Evolutionary conservation across 2,797 vertebrate genomes (phyloP), one percentile per base, ranked within the genome.

Genomic region (Mallotus villosus): DNA sequence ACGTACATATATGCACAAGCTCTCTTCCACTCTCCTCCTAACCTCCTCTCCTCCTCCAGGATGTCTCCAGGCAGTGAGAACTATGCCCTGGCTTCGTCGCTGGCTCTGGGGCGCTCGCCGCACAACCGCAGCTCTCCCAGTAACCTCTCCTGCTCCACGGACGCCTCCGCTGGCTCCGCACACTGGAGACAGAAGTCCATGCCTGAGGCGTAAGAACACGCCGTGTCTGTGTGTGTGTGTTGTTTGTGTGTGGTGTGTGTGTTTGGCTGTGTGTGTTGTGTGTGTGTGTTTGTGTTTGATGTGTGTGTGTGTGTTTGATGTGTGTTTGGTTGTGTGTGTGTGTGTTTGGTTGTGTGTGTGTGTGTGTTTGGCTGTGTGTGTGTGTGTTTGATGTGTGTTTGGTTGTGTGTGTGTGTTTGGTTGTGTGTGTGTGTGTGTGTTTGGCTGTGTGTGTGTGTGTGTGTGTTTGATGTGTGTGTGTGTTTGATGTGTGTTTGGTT

Each of bases 111-210:
- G 25, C 93, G 97, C 71, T 95, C 96, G 11, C 95, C 95, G 70
- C 97, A 96, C 79, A 97, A 96, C 84, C 96, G 97, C 46, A 98
- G 94, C 87, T 99, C 97, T 73, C 97, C 97, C 51, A 98, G 96
- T 92, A 99, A 94, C 92, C 90, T 98, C n/a, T 98, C 97, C 2
- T 97, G 96, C 72, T 97, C 96, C 73, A 98, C 95, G 46, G 97
- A 99, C 32, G 91, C 95, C 84, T 96, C 97, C 46, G 95, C 88
- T 73, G 81, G 88, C 83, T 91, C 89, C 4, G 95, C 96, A 0
- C 97, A 97, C 90, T 94, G 93, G 91, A 95, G 97, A 75, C 97
- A 99, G 82, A 99, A 98, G 88, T 99, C 97, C 81, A 97, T 99
- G 96, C 97, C 97, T 16, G 97, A 99, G 91, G 96, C 96, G 97